phyloP scores from a whole-genome alignment of 2,888 invertebrate genomes.

The Protophormia terraenovae region DNA sequence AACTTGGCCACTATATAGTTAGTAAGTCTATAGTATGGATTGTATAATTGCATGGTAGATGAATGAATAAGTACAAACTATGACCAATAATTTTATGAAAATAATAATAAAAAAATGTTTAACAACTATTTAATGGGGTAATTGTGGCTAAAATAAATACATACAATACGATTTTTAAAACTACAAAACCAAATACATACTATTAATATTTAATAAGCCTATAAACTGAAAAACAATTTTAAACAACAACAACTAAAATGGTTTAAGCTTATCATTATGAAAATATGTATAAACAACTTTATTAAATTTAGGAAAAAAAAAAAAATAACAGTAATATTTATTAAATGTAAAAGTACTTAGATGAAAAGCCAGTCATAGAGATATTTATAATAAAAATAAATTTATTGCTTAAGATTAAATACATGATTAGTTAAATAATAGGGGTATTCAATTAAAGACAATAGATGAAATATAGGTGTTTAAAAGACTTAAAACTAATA shows the following conservation, averaged over 20 bases:
- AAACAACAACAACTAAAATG: constrained; percentile 16
- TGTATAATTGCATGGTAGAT: constrained; percentile 45
- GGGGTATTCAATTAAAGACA: not conserved
- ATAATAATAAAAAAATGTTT: constrained; percentile 49
- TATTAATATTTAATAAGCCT: constrained; percentile 34
- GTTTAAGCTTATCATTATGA: not conserved
- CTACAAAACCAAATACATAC: constrained; percentile 28
- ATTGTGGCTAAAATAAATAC: constrained; percentile 48
- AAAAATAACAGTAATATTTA: not conserved
- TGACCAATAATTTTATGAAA: constrained; percentile 48
- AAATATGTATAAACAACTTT: not conserved
- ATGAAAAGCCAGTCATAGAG: constrained; percentile 15
- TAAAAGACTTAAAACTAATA: too few relatives aligned
- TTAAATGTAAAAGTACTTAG: not conserved
- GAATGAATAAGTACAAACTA: constrained; percentile 3
- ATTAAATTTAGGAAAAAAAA: constrained; percentile 25
- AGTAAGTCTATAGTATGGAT: not conserved
- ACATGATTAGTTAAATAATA: not conserved
- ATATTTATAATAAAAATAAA: constrained; percentile 10
- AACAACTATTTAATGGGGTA: constrained; percentile 66
- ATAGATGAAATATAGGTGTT: not conserved
- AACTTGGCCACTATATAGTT: constrained; percentile 24
- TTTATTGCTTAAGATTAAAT: constrained; percentile 42
- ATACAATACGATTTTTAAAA: not conserved
- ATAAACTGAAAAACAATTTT: constrained; percentile 5